Percentiles rank a stretch among this genome's conserved stretches.
Evolutionary conservation across 2,113 vertebrate species (phyloP).

Genomic region (Neolamprologus toae): DNA sequence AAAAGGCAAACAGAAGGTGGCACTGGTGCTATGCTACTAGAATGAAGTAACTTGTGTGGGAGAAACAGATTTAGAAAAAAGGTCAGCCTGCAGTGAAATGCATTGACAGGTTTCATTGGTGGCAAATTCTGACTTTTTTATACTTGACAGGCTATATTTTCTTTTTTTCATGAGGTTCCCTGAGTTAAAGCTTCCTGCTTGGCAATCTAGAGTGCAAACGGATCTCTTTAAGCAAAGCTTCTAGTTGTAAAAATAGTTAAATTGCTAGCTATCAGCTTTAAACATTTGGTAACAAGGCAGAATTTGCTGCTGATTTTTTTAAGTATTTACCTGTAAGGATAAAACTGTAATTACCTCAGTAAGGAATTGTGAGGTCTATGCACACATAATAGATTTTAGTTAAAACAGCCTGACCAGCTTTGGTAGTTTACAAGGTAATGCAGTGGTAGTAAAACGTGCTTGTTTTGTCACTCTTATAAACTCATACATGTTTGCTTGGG

Average conservation of each 20-base stretch:
- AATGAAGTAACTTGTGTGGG: background rate
- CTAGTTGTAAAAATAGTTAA: background rate
- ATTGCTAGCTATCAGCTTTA: background rate
- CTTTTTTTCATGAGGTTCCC: background rate
- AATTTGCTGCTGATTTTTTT: background rate
- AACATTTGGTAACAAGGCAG: background rate
- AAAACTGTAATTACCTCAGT: background rate
- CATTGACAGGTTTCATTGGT: background rate
- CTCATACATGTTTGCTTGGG: background rate
- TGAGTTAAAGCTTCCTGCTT: background rate
- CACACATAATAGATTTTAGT: background rate
- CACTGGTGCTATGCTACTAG: slow-evolving; percentile 38
- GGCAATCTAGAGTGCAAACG: background rate
- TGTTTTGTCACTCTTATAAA: background rate
- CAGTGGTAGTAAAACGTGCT: background rate
- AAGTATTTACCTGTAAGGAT: background rate
- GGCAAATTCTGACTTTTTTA: background rate
- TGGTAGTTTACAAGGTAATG: background rate
- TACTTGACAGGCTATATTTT: background rate
- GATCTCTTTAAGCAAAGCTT: background rate
- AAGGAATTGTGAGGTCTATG: background rate
- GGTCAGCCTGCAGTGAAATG: background rate
- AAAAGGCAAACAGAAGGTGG: slow-evolving; percentile 48
- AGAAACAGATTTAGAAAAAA: background rate
- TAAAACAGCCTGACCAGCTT: background rate